These are phyloP conservation scores for Apeira syringaria DNA, from an alignment of 2,888 invertebrate species.

Conservation along the genomic window DNA sequence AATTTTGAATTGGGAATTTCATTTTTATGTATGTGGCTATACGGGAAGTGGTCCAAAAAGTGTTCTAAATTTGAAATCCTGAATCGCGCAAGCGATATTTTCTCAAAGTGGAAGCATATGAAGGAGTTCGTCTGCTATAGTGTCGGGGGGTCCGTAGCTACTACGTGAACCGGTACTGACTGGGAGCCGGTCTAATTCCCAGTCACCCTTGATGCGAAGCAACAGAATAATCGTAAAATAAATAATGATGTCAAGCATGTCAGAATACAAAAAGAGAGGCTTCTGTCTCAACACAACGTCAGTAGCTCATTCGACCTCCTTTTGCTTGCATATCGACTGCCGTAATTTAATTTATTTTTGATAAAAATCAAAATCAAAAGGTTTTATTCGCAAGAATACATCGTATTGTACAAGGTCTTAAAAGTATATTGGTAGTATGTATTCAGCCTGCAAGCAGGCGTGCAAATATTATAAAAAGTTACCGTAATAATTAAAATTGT, in stretches of 20 bases:
- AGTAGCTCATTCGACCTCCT: slow-evolving; percentile 75
- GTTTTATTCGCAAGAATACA: no score
- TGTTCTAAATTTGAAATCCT: slow-evolving; percentile 3
- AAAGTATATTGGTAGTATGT: no score
- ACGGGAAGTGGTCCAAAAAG: background rate
- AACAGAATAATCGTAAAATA: slow-evolving; percentile 56
- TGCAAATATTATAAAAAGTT: no score
- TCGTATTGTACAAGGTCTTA: no score
- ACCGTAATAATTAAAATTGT: no score
- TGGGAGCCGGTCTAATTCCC: slow-evolving; percentile 69
- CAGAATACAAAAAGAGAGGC: slow-evolving; percentile 63
- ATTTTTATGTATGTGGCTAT: background rate
- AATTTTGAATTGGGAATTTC: slow-evolving; percentile 1
- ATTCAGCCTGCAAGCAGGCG: no score
- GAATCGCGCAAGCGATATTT: slow-evolving; percentile 52
- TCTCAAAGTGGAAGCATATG: slow-evolving; percentile 28
- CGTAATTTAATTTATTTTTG: no score
- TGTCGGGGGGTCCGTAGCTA: slow-evolving; percentile 74
- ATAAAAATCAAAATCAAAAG: no score
- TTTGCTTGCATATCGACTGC: slow-evolving; percentile 47
- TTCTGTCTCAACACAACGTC: slow-evolving; percentile 66
- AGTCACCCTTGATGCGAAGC: slow-evolving; percentile 66
- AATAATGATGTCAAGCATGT: slow-evolving; percentile 61
- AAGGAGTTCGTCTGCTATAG: background rate
- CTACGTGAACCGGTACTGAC: slow-evolving; percentile 68